phyloP scores from a whole-genome alignment of 2,888 invertebrate genomes.

The Aleiodes alternator region DNA sequence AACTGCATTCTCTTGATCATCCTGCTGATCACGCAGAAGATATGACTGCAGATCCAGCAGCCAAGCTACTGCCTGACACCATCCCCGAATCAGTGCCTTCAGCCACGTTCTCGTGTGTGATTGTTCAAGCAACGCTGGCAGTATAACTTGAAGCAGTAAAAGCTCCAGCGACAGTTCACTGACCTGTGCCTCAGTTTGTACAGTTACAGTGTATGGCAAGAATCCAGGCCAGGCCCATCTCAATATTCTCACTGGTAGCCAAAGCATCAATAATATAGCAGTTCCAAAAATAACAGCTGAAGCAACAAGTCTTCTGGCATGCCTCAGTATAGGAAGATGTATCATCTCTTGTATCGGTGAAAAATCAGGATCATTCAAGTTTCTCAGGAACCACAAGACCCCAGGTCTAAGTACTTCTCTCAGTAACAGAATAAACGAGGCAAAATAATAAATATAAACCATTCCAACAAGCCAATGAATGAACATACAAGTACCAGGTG shows the following conservation, averaged over 20 bases:
- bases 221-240: slow-evolving; percentile 89
- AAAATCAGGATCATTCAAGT: slow-evolving; percentile 99
- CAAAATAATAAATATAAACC: slow-evolving; percentile 99
- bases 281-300: slow-evolving; percentile 98
- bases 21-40: slow-evolving; percentile 84
- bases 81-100: slow-evolving; percentile 89
- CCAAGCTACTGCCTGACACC: slow-evolving; percentile 92
- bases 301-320: slow-evolving; percentile 91
- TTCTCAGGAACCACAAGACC: slow-evolving; percentile 97
- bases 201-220: slow-evolving; percentile 94
- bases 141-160: slow-evolving; percentile 92
- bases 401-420: slow-evolving; percentile 97
- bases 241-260: slow-evolving; percentile 94
- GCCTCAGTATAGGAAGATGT: slow-evolving; percentile 93
- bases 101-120: slow-evolving; percentile 97
- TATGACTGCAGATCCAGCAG: slow-evolving; percentile 92
- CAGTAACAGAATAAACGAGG: slow-evolving; percentile 94
- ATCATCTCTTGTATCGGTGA: slow-evolving; percentile 99
- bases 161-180: slow-evolving; percentile 96
- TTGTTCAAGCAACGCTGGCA: slow-evolving; percentile 97
- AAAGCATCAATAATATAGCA: slow-evolving; percentile 95
- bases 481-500: slow-evolving; percentile 97
- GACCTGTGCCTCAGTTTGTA: slow-evolving; percentile 87
- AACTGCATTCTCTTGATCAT: slow-evolving; percentile 68
- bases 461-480: slow-evolving; percentile 99